Conservation (phyloP, 2,888 invertebrate species). For the Pheosia tremula region DNA sequence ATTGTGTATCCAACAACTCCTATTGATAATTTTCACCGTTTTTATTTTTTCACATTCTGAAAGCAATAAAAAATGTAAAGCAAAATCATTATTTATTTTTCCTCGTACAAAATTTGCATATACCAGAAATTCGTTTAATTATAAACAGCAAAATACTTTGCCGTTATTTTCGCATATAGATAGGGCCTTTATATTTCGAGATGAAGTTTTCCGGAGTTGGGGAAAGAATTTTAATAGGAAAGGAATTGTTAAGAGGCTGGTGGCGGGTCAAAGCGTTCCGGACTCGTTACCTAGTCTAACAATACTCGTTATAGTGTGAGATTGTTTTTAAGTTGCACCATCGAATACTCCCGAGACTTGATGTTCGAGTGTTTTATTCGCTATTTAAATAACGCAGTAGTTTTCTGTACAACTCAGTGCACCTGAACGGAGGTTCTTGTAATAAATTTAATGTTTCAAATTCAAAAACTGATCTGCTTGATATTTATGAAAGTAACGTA, state of each 20-base stretch:
- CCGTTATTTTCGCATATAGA: conserved; percentile 39
- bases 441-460: conserved; percentile 43
- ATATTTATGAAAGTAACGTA: conserved; percentile 29
- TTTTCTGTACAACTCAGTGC: conserved; percentile 45
- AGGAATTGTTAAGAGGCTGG: conserved; percentile 63
- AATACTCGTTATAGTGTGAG: conserved; percentile 59
- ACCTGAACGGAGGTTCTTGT: conserved; percentile 32
- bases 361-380: conserved; percentile 55
- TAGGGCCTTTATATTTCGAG: conserved; percentile 50
- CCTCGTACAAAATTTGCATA: conserved; percentile 32
- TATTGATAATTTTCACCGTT: too few species aligned
- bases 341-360: conserved; percentile 50
- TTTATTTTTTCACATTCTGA: neutral
- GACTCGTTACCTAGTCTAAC: conserved; percentile 45
- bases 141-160: conserved; percentile 33
- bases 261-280: conserved; percentile 68
- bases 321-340: conserved; percentile 52
- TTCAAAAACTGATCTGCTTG: conserved; percentile 37
- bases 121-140: conserved; percentile 42
- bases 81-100: conserved; percentile 1
- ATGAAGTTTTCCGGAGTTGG: conserved; percentile 63
- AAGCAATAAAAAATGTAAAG: neutral
- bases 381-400: conserved; percentile 56
- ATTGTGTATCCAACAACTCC: too few species aligned
- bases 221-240: conserved; percentile 77